Conservation (phyloP, 2,797 vertebrate species). For the Sitta carolinensis region DNA sequence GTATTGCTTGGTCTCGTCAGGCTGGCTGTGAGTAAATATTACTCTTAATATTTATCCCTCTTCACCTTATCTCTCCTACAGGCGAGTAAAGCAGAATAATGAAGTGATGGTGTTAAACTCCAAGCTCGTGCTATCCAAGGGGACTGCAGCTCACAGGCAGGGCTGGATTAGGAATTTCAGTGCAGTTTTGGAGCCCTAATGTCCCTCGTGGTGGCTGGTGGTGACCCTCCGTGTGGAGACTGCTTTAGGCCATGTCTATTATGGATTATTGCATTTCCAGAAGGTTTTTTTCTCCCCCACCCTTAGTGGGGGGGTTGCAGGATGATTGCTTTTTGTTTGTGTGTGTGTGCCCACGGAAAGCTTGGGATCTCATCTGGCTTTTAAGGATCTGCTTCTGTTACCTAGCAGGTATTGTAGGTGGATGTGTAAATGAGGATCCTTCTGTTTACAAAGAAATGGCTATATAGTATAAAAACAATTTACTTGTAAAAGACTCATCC, state of each 20-base stretch:
- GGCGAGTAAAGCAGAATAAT: background rate
- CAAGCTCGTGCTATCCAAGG: fast-evolving
- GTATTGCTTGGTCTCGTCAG: background rate
- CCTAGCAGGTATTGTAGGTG: slow-evolving; percentile 57
- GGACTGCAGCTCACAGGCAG: background rate
- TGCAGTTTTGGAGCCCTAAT: background rate
- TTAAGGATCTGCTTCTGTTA: slow-evolving; percentile 29
- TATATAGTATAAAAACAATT: slow-evolving; percentile 62
- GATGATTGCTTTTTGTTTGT: slow-evolving; percentile 33
- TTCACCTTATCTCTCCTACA: background rate
- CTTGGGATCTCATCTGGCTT: slow-evolving; percentile 31
- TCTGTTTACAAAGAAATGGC: slow-evolving; percentile 58
- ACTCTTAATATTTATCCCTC: slow-evolving; percentile 1
- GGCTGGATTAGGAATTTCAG: background rate
- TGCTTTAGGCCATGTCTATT: background rate
- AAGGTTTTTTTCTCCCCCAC: background rate
- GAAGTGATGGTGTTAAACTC: background rate
- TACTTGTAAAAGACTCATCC: slow-evolving; percentile 38
- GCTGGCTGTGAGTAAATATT: background rate
- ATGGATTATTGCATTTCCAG: background rate
- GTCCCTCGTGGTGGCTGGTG: fast-evolving
- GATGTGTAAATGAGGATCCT: slow-evolving; percentile 56
- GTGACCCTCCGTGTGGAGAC: background rate
- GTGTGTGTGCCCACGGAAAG: background rate
- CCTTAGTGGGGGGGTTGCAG: fast-evolving